Conservation (phyloP, 2,113 vertebrate genomes). For the Grus americana region DNA sequence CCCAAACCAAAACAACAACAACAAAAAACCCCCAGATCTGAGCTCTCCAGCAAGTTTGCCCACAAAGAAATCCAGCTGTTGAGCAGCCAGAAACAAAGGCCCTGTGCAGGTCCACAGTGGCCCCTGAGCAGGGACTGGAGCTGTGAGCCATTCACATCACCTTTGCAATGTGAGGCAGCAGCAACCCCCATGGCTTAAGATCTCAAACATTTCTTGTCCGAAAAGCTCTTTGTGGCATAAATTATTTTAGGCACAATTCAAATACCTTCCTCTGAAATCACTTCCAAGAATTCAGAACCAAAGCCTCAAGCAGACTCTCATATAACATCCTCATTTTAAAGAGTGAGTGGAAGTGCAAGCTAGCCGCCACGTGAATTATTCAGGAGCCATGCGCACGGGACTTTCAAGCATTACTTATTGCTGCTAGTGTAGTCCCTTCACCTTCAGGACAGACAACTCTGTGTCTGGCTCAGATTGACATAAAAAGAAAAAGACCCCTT, state of each 20-base stretch:
- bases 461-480: not conserved
- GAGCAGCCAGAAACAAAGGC: not conserved
- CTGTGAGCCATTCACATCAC: not conserved
- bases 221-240: not conserved
- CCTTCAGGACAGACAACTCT: not conserved
- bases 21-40: not conserved
- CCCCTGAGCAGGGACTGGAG: not conserved
- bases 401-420: not conserved
- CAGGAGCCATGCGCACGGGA: accelerated
- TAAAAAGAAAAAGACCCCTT: not conserved
- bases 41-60: not conserved
- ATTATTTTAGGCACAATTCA: not conserved
- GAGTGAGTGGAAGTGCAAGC: not conserved
- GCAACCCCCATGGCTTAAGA: not conserved
- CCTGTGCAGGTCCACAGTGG: not conserved
- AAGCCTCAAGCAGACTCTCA: not conserved
- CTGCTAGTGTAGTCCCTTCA: not conserved
- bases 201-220: not conserved
- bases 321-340: not conserved
- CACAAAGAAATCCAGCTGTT: not conserved
- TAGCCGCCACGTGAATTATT: not conserved
- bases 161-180: not conserved
- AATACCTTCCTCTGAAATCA: not conserved
- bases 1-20: too few species aligned
- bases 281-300: not conserved